Conservation (phyloP, 2,888 invertebrate species). For the Andrena camellia region DNA sequence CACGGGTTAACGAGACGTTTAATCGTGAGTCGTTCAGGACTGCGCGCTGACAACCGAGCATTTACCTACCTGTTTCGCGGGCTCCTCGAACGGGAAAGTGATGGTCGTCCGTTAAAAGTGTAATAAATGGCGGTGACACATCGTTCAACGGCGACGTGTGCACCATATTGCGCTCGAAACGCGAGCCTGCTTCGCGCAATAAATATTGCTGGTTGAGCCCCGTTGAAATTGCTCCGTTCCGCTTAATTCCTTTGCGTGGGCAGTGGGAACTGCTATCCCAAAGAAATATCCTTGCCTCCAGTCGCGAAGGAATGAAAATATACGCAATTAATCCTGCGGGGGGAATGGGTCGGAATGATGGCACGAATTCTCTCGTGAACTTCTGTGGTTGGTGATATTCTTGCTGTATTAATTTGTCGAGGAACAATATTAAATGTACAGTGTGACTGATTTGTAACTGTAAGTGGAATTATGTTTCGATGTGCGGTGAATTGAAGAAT, state of each 20-base stretch:
- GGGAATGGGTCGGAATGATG: not conserved
- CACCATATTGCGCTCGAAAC: slow-evolving; percentile 39
- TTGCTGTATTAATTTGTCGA: too few relatives aligned
- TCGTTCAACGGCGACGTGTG: slow-evolving; percentile 15
- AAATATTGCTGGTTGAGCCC: slow-evolving; percentile 36
- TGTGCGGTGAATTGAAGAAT: too few relatives aligned
- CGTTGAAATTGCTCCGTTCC: slow-evolving; percentile 35
- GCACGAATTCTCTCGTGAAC: too few relatives aligned
- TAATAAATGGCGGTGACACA: slow-evolving; percentile 55
- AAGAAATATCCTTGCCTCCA: slow-evolving; percentile 6
- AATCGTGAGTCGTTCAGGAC: slow-evolving; percentile 30
- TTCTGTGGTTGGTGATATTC: not conserved
- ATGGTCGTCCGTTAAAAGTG: slow-evolving; percentile 55
- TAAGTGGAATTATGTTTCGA: too few relatives aligned
- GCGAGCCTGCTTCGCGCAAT: slow-evolving; percentile 37
- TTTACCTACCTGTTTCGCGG: slow-evolving; percentile 51
- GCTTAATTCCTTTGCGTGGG: slow-evolving; percentile 30
- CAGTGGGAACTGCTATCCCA: not conserved
- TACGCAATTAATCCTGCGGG: slow-evolving; percentile 11
- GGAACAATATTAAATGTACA: too few relatives aligned
- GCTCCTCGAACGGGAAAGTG: slow-evolving; percentile 52
- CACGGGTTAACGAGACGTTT: slow-evolving; percentile 57
- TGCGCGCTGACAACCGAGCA: slow-evolving; percentile 16
- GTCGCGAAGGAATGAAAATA: not conserved
- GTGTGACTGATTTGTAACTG: too few relatives aligned